phyloP scores from a whole-genome alignment of 2,113 vertebrate species.

The Bubo bubo region DNA sequence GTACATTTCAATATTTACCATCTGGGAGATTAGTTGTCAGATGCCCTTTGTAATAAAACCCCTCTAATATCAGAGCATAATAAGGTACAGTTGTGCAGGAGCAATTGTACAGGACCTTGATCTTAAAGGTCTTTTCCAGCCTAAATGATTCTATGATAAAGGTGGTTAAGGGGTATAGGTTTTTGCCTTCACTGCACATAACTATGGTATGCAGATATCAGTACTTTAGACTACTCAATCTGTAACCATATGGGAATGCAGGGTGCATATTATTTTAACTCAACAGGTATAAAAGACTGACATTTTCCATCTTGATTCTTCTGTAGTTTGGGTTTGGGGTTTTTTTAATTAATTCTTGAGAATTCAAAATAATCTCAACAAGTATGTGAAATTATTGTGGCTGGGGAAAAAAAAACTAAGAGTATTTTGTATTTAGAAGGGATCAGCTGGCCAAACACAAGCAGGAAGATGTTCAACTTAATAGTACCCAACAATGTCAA shows the following conservation, averaged over 20 bases:
- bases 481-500: not conserved
- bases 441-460: not conserved
- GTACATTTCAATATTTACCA: not conserved
- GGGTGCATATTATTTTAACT: not conserved
- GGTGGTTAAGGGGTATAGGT: not conserved
- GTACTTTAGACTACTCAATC: not conserved
- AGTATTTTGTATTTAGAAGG: not conserved
- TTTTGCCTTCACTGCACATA: not conserved
- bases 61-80: not conserved
- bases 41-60: not conserved
- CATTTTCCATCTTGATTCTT: not conserved
- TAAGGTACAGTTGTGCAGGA: not conserved
- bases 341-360: not conserved
- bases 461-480: not conserved
- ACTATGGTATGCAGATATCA: not conserved
- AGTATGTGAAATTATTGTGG: not conserved
- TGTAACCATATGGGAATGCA: not conserved
- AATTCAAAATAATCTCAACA: not conserved
- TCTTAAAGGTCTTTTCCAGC: not conserved
- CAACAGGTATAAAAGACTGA: not conserved
- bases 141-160: not conserved
- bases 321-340: not conserved
- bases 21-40: not conserved
- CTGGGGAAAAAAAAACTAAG: rapidly evolving
- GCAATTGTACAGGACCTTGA: not conserved